Percentiles rank a stretch among this genome's conserved stretches.
phyloP scores from a whole-genome alignment of 2,888 invertebrate species.

The Laothoe populi region DNA sequence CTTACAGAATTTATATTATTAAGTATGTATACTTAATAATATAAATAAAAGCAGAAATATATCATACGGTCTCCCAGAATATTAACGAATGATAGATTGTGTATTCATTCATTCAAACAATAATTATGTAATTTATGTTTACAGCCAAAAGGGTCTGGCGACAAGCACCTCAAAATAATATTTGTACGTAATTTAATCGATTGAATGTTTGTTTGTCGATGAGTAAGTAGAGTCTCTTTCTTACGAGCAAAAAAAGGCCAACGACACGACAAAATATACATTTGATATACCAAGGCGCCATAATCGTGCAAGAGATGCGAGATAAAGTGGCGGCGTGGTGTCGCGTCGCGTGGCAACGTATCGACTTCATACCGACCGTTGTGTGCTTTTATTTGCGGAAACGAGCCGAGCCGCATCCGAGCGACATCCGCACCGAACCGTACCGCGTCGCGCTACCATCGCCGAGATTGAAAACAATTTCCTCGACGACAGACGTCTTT shows the following conservation, averaged over 20 bases:
- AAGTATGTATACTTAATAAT: neutral
- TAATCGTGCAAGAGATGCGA: constrained; percentile 14
- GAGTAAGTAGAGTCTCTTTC: too few relatives aligned
- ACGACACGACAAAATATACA: neutral
- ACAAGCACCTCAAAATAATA: neutral
- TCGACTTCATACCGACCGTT: constrained; percentile 27
- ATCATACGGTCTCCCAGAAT: neutral
- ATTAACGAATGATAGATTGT: neutral
- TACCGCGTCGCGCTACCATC: constrained; percentile 32
- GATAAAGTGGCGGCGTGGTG: constrained; percentile 17
- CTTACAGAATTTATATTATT: neutral
- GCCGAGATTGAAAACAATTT: constrained; percentile 38
- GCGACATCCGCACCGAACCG: constrained; percentile 35
- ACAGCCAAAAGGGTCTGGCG: too few relatives aligned
- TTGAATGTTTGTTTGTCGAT: too few relatives aligned
- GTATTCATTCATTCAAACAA: neutral
- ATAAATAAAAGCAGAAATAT: neutral
- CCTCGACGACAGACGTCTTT: constrained; percentile 38
- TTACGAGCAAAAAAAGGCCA: neutral
- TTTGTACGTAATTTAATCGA: too few relatives aligned
- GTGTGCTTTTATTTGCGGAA: constrained; percentile 40
- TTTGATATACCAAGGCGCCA: constrained; percentile 21
- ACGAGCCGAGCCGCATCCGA: constrained; percentile 27
- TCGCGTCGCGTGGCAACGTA: constrained; percentile 17
- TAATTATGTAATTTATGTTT: too few relatives aligned